Evolutionary conservation across 92 coral and sea anemone species (phyloP), one percentile per base, ranked within the genome.

Genomic region (Porites rus): DNA sequence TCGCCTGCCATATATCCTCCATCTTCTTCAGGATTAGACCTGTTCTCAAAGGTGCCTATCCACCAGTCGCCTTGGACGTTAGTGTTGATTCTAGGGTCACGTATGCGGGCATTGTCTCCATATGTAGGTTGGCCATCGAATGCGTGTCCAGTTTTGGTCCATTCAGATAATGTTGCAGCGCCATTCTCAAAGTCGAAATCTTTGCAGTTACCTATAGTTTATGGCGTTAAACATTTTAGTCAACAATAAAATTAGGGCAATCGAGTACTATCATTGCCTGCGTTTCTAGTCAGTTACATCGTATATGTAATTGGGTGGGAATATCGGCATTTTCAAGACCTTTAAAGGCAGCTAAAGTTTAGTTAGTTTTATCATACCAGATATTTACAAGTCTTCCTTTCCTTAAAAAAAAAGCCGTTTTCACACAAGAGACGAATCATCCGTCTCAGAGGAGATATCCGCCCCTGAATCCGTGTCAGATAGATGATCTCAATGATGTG

Each of bases 11-110:
- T 69, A 24, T 72, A 69, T 31, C 94, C 94, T 22, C 87, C 81
- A 13, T 80, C 90, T 9, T 62, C 70, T 13, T 14, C 60, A 0
- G 92, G 79, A 16, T 77, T 85, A 56, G 93, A 86, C 56, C 93
- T 86, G 85, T 92, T 74, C 58, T 89, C 95, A 67, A 78, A 92
- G 17, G 95, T 92, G n/a, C 91, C 95, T 22, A 92, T 89, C 91
- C 92, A 92, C 81, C 90, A 92, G 70, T 90, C 78, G 22, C 95
- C 95, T 46, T 92, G 89, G 13, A 84, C 82, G 60, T 86, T 89
- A 17, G 77, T 91, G 19, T 67, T 25, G 43, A 72, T 28, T 21
- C 66, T 70, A 22, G 75, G 83, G 62, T 65, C 79, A 22, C 95
- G 88, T 28, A 72, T 67, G 31, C 75, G 69, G 16, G 87, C 74